phyloP scores from a whole-genome alignment of 2,113 vertebrate genomes.

The Vidua macroura region DNA sequence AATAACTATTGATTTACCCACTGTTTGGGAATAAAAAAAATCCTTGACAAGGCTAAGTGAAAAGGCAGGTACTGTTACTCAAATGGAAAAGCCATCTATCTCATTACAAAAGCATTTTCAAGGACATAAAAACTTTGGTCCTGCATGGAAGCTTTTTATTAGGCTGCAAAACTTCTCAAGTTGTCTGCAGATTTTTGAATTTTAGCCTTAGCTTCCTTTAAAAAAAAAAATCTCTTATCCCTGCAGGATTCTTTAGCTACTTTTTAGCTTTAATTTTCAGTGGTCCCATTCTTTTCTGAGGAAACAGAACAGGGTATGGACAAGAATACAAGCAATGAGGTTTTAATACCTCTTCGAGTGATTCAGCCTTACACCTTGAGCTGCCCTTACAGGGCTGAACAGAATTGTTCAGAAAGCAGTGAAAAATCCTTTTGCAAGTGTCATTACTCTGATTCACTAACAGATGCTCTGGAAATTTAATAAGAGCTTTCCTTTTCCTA shows the following conservation, averaged over 20 bases:
- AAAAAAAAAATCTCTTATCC: not conserved
- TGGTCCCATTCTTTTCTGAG: not conserved
- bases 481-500: not conserved
- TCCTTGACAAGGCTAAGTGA: conserved; percentile 22
- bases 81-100: conserved; percentile 5
- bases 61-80: conserved; percentile 19
- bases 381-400: not conserved
- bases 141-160: conserved; percentile 23
- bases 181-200: conserved; percentile 20
- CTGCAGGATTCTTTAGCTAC: not conserved
- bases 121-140: conserved; percentile 22
- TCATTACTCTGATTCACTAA: not conserved
- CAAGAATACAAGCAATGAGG: not conserved
- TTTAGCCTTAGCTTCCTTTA: not conserved
- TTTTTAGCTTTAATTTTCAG: not conserved
- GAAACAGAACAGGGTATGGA: not conserved
- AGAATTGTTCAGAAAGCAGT: not conserved
- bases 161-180: not conserved
- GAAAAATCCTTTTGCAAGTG: not conserved
- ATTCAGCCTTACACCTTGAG: not conserved
- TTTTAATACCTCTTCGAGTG: not conserved
- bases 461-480: not conserved
- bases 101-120: conserved; percentile 58
- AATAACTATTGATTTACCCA: conserved; percentile 51
- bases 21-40: conserved; percentile 48